Evolutionary conservation across 2,113 vertebrate genomes (phyloP), one percentile per base, ranked within the genome.

Genomic region (Tyrannus savana): DNA sequence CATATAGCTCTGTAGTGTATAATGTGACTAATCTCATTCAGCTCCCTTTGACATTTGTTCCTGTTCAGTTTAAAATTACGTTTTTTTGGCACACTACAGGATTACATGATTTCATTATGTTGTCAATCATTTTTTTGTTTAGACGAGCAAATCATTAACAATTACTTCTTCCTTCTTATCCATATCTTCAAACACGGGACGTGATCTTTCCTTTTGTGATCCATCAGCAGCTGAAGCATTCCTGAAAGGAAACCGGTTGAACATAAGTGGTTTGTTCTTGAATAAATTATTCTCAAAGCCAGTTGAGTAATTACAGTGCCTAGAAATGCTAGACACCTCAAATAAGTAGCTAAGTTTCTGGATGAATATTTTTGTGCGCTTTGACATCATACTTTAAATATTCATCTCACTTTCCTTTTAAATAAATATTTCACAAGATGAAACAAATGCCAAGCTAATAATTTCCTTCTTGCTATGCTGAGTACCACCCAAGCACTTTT

Each of bases 91-190:
- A 84, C 42, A 17, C 31, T 82, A 28, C 24, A 25, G 5, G 35
- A 56, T 64, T 73, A 39, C 63, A 33, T 24, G 1, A 55, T 82
- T 79, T 92, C 19, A 72, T 89, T 93, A 67, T 44, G 44, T 72
- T 83, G 87, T 60, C 79, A 74, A 10, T 91, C 37, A 47, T 77
- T 88, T 93, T 55, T 84, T 89, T 16, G 60, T 49, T 92, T 79
- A 68, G 56, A 92, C 41, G 17, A 89, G 80, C 76, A 95, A 84
- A 78, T 79, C 19, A 39, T 87, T 87, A 81, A 78, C 62, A 82
- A 72, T 94, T 92, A 52, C 64, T 95, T 95, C 64, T 95, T 95
- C 69, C 69, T 84, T 78, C 82, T 86, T 80, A 86, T 46, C 59
- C 52, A 1, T 89, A 75, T 94, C 86, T 94, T 92, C 80, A 94